Conservation (phyloP, 2,888 invertebrate genomes). For the Drosophila ustulata region DNA sequence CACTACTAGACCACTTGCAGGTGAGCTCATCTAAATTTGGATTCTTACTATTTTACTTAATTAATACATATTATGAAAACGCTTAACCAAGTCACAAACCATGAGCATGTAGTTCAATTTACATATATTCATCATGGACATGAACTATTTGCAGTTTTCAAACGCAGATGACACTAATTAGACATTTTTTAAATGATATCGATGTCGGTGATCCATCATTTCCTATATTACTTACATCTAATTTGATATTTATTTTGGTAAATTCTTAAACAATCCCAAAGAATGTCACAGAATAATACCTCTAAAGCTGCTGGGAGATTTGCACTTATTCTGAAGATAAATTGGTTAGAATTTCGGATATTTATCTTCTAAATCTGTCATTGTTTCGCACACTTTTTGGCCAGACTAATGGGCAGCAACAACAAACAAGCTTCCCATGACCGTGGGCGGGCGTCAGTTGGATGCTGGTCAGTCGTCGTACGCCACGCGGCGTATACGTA, state of each 20-base stretch:
- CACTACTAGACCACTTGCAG: constrained; percentile 94
- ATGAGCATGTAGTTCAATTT: too few relatives aligned
- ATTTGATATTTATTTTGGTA: not conserved
- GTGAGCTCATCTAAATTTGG: constrained; percentile 85
- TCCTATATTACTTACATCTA: too few relatives aligned
- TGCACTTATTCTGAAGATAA: constrained; percentile 2
- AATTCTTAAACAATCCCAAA: not conserved
- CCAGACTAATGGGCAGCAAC: constrained; percentile 14
- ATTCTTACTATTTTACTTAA: too few relatives aligned
- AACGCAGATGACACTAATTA: too few relatives aligned
- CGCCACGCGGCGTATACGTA: constrained; percentile 14
- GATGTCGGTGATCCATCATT: not conserved
- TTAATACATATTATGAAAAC: not conserved
- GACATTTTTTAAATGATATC: too few relatives aligned
- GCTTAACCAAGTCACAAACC: not conserved
- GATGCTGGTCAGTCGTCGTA: constrained; percentile 63
- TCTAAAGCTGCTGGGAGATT: not conserved
- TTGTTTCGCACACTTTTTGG: constrained; percentile 5
- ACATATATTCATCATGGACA: too few relatives aligned
- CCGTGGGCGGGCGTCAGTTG: constrained; percentile 56
- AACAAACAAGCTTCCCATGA: constrained; percentile 38
- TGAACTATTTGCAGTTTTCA: too few relatives aligned
- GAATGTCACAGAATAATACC: not conserved
- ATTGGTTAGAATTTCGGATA: constrained; percentile 15
- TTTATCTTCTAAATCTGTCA: constrained; percentile 33